Evolutionary conservation across 2,113 vertebrate genomes (phyloP), one percentile per base, ranked within the genome.

Genomic region (Passer domesticus): DNA sequence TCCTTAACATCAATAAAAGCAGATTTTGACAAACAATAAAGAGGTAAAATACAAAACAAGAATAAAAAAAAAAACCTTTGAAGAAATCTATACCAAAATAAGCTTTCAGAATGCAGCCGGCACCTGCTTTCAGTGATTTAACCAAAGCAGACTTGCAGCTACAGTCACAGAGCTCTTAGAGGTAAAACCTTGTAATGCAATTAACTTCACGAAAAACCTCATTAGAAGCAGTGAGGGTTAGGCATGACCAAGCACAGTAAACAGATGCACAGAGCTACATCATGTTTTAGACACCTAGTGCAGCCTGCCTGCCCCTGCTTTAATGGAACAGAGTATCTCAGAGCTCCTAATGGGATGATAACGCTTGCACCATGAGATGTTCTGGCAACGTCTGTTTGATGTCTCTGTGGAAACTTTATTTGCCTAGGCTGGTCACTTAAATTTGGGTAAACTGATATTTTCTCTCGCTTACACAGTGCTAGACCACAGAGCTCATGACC

Each of bases 261-360:
- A 93, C 94, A 96, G 82, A 90, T 2, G 0, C 52, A 74, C 68
- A 73, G 87, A 83, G 75, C 68, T 83, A 25, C 90, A 70, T 83
- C 77, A 90, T 81, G 31, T 56, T 94, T 95, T 70, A 88, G 87
- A 90, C 79, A 94, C 90, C 93, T 91, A 85, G 78, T 67, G 43
- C 82, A 91, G 92, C 49, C 68, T 0, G 10, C 24, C 82, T 88
- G 58, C 59, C 94, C 67, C 46, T 9, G 10, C 27, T 70, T 74
- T 95, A 88, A 93, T 89, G 72, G 92, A 95, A 96, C 90, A 95
- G 82, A 91, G 47, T 90, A 91, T 88, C 85, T 95, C 87, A 92
- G 87, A 43, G 59, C 43, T 81, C 90, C 76, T 95, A 93, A 97
- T 92, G 60, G 95, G 85, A 91, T 70, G 67, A 92, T 91, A 82